A percentile compares a stretch with the other conserved stretches of the same genome.
Evolutionary conservation across 2,888 invertebrate species (phyloP).

Genomic region (Pammene fasciana): DNA sequence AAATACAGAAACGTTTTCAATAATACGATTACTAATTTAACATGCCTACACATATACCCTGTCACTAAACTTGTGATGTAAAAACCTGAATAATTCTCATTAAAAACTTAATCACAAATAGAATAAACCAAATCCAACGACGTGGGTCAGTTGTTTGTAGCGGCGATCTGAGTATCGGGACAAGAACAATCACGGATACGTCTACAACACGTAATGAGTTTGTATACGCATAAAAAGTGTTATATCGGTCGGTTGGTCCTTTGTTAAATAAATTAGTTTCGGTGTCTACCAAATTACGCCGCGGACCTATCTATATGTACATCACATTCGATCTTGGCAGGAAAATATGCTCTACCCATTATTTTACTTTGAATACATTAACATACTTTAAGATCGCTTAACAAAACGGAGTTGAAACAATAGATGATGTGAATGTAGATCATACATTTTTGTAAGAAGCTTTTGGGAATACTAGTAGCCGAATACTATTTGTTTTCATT

Average conservation of each 20-base stretch:
- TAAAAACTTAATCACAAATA: constrained; percentile 22
- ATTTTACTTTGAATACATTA: constrained; percentile 75
- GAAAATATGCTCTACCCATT: constrained; percentile 82
- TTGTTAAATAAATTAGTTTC: constrained; percentile 85
- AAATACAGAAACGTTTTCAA: no score
- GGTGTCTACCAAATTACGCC: constrained; percentile 85
- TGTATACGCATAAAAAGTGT: constrained; percentile 79
- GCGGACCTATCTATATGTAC: constrained; percentile 78
- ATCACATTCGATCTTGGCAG: constrained; percentile 70
- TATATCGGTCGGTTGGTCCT: constrained; percentile 80
- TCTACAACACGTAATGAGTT: constrained; percentile 70
- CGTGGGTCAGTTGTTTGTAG: constrained; percentile 22
- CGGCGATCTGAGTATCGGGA: constrained; percentile 51
- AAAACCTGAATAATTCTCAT: constrained; percentile 22
- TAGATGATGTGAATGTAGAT: no score
- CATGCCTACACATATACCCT: not conserved
- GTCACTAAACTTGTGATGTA: not conserved
- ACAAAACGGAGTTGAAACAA: constrained; percentile 79
- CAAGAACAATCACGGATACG: constrained; percentile 54
- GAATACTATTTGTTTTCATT: constrained; percentile 83
- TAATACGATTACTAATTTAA: no score
- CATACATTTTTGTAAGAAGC: constrained; percentile 72
- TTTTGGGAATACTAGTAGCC: constrained; percentile 80
- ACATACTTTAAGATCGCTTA: constrained; percentile 69
- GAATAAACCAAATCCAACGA: constrained; percentile 24